Base-by-base conservation (phyloP, 1,140 invertebrate genomes). In the Orchesella cincta region DNA sequence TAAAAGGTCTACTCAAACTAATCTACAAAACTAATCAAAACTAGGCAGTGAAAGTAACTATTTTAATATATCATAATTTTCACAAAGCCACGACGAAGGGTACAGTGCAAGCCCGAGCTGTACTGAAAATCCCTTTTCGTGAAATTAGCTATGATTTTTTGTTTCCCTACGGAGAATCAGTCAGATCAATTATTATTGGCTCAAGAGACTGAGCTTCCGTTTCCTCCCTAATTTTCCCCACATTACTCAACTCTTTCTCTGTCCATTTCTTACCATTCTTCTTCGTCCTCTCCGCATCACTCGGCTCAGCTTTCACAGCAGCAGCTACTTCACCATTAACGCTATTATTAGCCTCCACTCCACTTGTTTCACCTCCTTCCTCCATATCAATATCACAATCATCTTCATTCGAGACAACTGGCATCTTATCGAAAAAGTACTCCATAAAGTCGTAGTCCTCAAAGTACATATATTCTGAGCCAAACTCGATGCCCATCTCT, bases 341-440 rank as follows among this genome's bases (percentile, higher is more conserved):
- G 39, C 20, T 12, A 67, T n/a, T 67, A 31, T n/a, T 26, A 62
- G 8, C 20, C 20, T 46, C 16, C 54, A 62, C 8, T 8, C 14
- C 62, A 67, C 62, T 67, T 2, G 26, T 33, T n/a, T 14, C 8
- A 18, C 62, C 31, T 67, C 12, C 16, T 62, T 62, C 23, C 23
- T n/a, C 54, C 5, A 28, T 18, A 14, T 28, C 23, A n/a, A 14
- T 62, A 67, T 67, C 62, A 67, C 62, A 67, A 67, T 67, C 54
- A 26, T 20, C 54, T 62, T 26, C 23, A 14, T 62, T 62, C 54
- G 16, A 62, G 5, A 62, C 23, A 62, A 67, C 62, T 2, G 62
- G 31, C 62, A 67, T 67, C 12, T 29, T 33, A 23, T 67, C 62
- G 14, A 67, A 67, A 31, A 67, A 31, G 33, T 67, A 67, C 14